These are phyloP conservation scores for Biston betularia DNA, from an alignment of 2,888 invertebrate species.

Conservation along the genomic window DNA sequence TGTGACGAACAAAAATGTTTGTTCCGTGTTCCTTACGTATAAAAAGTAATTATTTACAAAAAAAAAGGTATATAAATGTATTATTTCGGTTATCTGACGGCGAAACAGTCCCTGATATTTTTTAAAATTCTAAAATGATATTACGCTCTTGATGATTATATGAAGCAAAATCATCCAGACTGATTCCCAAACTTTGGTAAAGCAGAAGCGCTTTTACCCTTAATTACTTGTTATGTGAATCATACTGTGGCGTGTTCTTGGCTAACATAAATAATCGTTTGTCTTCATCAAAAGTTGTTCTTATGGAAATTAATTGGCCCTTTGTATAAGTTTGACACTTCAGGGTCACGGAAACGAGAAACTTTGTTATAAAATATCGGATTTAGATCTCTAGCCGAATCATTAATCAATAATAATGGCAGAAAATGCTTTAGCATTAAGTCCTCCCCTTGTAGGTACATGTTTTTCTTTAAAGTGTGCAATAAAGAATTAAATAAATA, in stretches of 20 bases:
- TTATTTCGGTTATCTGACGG: too few relatives aligned
- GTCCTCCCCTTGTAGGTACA: too few relatives aligned
- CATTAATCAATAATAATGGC: slow-evolving; percentile 12
- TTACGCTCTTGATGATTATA: too few relatives aligned
- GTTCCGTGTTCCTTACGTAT: too few relatives aligned
- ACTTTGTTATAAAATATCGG: slow-evolving; percentile 13
- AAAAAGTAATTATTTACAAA: too few relatives aligned
- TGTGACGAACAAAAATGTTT: too few relatives aligned
- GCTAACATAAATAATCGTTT: slow-evolving; percentile 32
- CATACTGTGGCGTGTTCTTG: slow-evolving; percentile 31
- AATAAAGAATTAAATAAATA: too few relatives aligned
- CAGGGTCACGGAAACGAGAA: slow-evolving; percentile 21
- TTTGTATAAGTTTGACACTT: slow-evolving; percentile 32
- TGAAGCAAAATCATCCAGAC: slow-evolving; percentile 21
- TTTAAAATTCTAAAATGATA: too few relatives aligned
- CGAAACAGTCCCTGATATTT: too few relatives aligned
- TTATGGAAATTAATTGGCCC: slow-evolving; percentile 30
- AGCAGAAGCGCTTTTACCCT: slow-evolving; percentile 20
- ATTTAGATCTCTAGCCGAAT: slow-evolving; percentile 3
- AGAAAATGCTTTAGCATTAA: too few relatives aligned
- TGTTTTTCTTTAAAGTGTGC: too few relatives aligned
- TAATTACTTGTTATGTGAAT: slow-evolving; percentile 30
- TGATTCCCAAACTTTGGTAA: slow-evolving; percentile 11
- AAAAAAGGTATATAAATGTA: too few relatives aligned
- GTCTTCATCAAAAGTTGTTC: slow-evolving; percentile 32